Base-by-base conservation (phyloP, 2,797 vertebrate genomes). In the Austrolebias charrua region DNA sequence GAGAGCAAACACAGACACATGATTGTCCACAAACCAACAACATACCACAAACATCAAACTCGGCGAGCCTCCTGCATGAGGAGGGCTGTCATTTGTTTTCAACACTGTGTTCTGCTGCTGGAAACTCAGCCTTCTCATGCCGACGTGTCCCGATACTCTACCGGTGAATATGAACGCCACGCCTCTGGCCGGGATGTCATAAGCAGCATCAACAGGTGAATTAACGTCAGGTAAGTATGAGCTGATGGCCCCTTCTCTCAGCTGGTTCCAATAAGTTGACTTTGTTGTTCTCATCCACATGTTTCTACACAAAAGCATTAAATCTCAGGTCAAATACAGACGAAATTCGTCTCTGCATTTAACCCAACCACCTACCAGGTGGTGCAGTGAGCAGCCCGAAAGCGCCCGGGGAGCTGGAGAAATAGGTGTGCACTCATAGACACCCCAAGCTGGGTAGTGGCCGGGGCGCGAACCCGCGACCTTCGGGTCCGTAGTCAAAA, bases 81-180 rank as follows among this genome's bases (percentile, higher is more conserved):
- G 72, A 82, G 76, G 80, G 73, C 62, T 89, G 71, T 89, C 85
- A 90, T 90, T 88, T 84, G 54, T n/a, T 63, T 28, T 12, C 55
- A 71, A 63, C 54, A 5, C 56, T 70, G 67, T 75, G 60, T 69
- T 63, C 58, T 58, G 55, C 60, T 9, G 20, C 64, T 78, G 68
- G 57, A 84, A 73, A 83, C 83, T 73, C 51, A 80, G 80, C 83
- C 57, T 46, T 78, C 77, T 86, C 79, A 88, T 87, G 81, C 81
- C 79, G 78, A 82, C 74, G 63, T 20, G n/a, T 50, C 43, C 62
- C 75, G 81, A 83, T 82, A 84, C 79, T 75, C 51, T 87, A 91
- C 90, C 91, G 44, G 84, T 86, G 82, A 92, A 90, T 60, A 91
- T 66, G 74, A 80, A 89, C 13, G 73, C 65, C 81, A 68, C 76